Base-by-base conservation (phyloP, 1,140 invertebrate species). In the Nephila pilipes region DNA sequence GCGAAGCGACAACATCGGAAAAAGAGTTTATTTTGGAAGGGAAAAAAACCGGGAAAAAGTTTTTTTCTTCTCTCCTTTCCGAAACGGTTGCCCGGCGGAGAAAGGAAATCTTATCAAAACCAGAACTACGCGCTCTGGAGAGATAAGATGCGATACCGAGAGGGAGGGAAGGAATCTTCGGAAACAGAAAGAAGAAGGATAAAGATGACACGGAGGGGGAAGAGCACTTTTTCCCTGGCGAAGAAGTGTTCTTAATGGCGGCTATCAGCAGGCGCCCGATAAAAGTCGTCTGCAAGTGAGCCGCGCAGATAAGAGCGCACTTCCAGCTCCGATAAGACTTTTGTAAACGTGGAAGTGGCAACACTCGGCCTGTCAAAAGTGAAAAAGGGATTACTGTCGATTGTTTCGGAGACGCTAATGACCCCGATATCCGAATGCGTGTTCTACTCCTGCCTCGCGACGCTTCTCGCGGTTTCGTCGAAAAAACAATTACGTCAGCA, bases 61-160 rank as follows among this genome's bases (percentile, higher is more conserved):
- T 55, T 69, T 88, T 57, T 57, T 32, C 10, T 29, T 25, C 79
- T 29, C 32, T 89, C 8, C 32, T 32, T 38, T n/a, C 55, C 55
- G 58, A 85, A 85, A 85, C 83, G 83, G 60, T 54, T 69, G 75
- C 75, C 54, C 46, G 75, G 60, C 87, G 65, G 65, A 90, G 87
- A 69, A 58, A 88, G 75, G 54, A 91, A 91, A 91, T 91, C 89
- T 91, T 91, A 91, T 91, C 89, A 91, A 91, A 91, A 91, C 89
- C 89, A 69, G 69, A 91, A 91, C 89, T 91, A 83, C 89, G 46
- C 89, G 75, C n/a, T 83, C 79, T 79, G 80, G 79, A 79, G 22
- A 91, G 89, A 91, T 91, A 91, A 83, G 89, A 91, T 91, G 58
- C 36, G 89, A 91, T 91, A 83, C 63, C 2, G 22, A 16, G 55